These are phyloP conservation scores for Clavelina lepadiformis DNA, from an alignment of 23 tunicate genomes.

Conservation along the genomic window DNA sequence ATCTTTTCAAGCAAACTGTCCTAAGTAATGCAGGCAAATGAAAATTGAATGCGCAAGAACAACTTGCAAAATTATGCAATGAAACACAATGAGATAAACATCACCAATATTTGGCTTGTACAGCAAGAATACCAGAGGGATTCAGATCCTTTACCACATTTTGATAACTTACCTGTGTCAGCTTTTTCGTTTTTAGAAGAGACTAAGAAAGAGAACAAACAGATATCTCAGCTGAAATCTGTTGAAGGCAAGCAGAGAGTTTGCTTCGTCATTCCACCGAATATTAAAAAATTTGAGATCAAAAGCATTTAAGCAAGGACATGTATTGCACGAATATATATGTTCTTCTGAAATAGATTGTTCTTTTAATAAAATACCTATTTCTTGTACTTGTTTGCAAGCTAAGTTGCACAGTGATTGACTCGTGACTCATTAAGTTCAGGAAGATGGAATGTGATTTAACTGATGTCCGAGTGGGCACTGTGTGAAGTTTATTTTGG, in stretches of 20 bases:
- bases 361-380: too few species aligned
- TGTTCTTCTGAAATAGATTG: too few species aligned
- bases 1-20: conserved; percentile 5
- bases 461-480: too few species aligned
- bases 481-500: too few species aligned
- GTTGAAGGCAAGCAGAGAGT: conserved; percentile 6
- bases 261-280: conserved; percentile 12
- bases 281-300: too few species aligned
- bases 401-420: too few species aligned
- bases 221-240: conserved; percentile 5
- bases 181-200: conserved; percentile 6
- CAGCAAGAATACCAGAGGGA: conserved; percentile 1
- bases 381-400: too few species aligned
- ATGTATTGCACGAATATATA: too few species aligned
- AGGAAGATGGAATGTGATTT: too few species aligned
- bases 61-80: conserved; percentile 12
- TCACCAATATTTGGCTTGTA: conserved; percentile 8
- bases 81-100: conserved; percentile 5
- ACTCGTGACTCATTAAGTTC: too few species aligned
- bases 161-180: conserved; percentile 4
- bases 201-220: not conserved
- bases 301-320: too few species aligned
- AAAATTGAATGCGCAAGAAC: too few species aligned
- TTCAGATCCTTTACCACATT: conserved; percentile 7
- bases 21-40: conserved; percentile 4